A percentile compares a stretch with the other conserved stretches of the same genome.
Conservation (phyloP, 1,140 invertebrate species). For the Agrypnia vestita region DNA sequence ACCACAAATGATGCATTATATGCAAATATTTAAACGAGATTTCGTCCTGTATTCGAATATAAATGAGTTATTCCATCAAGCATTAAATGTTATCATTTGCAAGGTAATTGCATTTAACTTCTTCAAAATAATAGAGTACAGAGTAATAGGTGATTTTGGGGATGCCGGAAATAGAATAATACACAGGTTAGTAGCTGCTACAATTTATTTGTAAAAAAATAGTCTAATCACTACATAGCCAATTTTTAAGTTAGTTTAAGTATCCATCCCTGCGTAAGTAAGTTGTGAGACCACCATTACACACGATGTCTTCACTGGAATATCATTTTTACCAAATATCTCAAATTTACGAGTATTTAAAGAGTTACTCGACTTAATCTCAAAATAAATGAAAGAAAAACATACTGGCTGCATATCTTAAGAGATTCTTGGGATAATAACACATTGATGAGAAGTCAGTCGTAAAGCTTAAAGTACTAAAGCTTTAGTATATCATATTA, state of each 20-base stretch:
- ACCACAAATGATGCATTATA: too few species aligned
- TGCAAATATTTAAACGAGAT: too few species aligned
- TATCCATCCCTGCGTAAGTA: constrained; percentile 75
- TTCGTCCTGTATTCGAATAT: too few species aligned
- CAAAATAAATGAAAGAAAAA: constrained; percentile 48
- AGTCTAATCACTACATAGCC: constrained; percentile 75
- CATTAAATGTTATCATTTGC: too few species aligned
- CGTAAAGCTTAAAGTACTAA: constrained; percentile 60
- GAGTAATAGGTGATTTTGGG: not conserved
- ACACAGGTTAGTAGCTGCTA: constrained; percentile 67
- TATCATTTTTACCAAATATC: constrained; percentile 45
- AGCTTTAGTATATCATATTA: constrained; percentile 53
- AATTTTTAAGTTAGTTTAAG: constrained; percentile 75
- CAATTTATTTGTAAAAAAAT: constrained; percentile 76
- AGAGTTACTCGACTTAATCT: constrained; percentile 41
- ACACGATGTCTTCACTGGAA: constrained; percentile 56
- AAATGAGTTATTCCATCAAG: too few species aligned
- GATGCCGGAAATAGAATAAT: constrained; percentile 10
- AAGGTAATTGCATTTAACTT: not conserved
- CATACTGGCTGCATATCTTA: constrained; percentile 46
- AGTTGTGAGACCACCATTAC: constrained; percentile 57
- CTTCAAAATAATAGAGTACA: not conserved
- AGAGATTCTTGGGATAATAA: constrained; percentile 47
- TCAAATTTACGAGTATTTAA: constrained; percentile 44
- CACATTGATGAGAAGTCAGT: constrained; percentile 59